Evolutionary conservation across 2,888 invertebrate species (phyloP).

Genomic region (Synergus itoensis): DNA sequence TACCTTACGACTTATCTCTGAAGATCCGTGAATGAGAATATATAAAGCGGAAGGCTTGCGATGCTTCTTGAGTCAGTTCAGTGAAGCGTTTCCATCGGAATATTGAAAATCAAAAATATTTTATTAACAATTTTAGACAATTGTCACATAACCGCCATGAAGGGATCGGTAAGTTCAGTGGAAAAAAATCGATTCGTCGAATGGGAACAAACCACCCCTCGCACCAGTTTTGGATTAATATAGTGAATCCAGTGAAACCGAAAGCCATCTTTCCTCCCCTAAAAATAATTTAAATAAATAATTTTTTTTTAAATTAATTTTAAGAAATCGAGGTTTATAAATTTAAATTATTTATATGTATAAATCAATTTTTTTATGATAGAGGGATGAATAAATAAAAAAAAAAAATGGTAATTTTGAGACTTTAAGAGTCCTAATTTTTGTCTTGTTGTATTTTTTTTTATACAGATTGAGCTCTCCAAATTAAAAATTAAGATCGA

Average conservation of each 20-base stretch:
- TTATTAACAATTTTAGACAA: neutral
- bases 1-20: constrained; percentile 32
- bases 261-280: neutral
- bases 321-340: neutral
- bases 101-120: constrained; percentile 1
- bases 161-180: constrained; percentile 31
- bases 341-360: neutral
- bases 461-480: neutral
- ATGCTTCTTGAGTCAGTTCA: constrained; percentile 40
- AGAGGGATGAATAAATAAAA: neutral
- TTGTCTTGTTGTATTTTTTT: neutral
- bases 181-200: neutral
- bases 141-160: constrained; percentile 21
- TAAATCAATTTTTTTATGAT: too few relatives aligned
- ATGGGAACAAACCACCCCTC: neutral
- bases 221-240: constrained; percentile 19
- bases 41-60: constrained; percentile 40
- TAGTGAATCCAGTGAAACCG: neutral
- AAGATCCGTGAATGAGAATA: constrained; percentile 41
- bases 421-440: neutral
- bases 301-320: neutral
- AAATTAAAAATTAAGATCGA: neutral
- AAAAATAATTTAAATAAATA: neutral
- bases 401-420: neutral
- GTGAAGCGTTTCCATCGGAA: constrained; percentile 35